Base-by-base conservation (phyloP, 2,888 invertebrate genomes). In the Synergus gifuensis region DNA sequence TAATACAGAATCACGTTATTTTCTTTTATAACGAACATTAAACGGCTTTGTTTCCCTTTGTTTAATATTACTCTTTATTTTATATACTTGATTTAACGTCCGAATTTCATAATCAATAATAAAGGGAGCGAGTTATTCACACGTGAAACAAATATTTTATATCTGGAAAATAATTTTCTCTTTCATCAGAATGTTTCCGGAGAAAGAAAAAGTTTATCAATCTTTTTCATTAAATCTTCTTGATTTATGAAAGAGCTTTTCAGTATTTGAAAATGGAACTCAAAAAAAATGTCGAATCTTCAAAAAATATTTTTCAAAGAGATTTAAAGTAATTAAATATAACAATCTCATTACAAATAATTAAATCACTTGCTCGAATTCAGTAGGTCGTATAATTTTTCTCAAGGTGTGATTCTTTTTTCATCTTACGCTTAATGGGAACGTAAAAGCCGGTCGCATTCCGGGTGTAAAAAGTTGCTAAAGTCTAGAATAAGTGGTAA, bases 401-500 rank as follows among this genome's bases (percentile, higher is more conserved):
- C 58, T 62, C 54, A 73, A 54, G 54, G 36, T 54, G 54, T 36
- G 40, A 54, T 54, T 73, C 49, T 7, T 12, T 54, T 49, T 73
- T 73, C 40, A 73, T 73, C 36, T 9, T 40, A 5, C 36, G 36
- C 36, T 54, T 73, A 73, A 73, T 73, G 54, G 69, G 54, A 28
- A 18, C 54, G 73, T 73, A 73, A 73, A 73, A 40, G 40, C 54
- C 40, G 54, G 40, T 49, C 54, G 36, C 54, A 9, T 73, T 54
- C 36, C 58, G n/a, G n/a, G 5, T 54, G 73, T 73, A 58, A 73
- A 73, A 73, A 54, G 36, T 12, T 11, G 40, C 58, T 16, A 73
- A 49, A 73, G 54, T 54, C 22, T 49, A n/a, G 49, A 54, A 54
- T 73, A 73, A 58, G 54, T 54, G 54, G n/a, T 54, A 18, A 73